Percentiles rank a stretch among this genome's conserved stretches.
Conservation (phyloP, 2,113 vertebrate species). For the Sceloporus undulatus region DNA sequence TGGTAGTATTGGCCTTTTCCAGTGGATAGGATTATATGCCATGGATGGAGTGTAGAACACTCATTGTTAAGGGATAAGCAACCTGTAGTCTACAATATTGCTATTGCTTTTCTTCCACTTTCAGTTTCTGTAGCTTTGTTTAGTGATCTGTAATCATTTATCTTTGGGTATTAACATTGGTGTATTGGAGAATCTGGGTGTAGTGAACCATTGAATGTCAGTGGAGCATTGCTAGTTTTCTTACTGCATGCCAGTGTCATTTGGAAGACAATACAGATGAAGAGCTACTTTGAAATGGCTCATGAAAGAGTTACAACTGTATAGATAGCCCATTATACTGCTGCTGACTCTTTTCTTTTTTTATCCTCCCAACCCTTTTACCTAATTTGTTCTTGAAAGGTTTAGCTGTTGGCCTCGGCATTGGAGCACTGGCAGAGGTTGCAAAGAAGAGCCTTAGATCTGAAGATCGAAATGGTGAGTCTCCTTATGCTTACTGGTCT, state of each 20-base stretch:
- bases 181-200: not conserved
- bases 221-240: not conserved
- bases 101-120: not conserved
- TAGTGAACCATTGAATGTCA: not conserved
- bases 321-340: not conserved
- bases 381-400: slow-evolving; percentile 75
- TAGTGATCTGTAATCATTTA: not conserved
- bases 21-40: not conserved
- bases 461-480: slow-evolving; percentile 83
- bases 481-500: not conserved
- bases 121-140: not conserved
- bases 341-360: not conserved
- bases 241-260: not conserved
- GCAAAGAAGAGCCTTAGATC: slow-evolving; percentile 93
- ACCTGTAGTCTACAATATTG: not conserved
- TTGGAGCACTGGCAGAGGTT: slow-evolving; percentile 94
- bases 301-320: not conserved
- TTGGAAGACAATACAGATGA: not conserved
- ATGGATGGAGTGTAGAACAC: not conserved
- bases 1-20: no score
- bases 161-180: not conserved
- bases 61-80: not conserved
- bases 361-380: no score
- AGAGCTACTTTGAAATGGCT: not conserved
- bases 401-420: slow-evolving; percentile 92